These are phyloP conservation scores for Campaea margaritaria DNA, from an alignment of 2,888 invertebrate genomes.

Conservation along the genomic window DNA sequence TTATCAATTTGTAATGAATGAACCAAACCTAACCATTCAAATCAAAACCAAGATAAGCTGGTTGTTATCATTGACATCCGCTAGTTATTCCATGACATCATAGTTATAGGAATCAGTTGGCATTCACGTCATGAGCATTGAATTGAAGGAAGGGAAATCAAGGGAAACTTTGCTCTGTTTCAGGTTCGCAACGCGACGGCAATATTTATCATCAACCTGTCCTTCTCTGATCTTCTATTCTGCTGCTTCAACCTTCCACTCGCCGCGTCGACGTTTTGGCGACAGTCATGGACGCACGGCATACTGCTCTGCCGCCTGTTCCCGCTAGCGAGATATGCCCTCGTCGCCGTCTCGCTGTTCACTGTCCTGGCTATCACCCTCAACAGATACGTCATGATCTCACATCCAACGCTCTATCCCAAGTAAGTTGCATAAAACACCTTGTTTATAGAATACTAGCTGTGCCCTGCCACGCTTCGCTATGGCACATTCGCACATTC, in stretches of 20 bases:
- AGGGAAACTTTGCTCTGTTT: conserved; percentile 38
- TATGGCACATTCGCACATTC: too few relatives aligned
- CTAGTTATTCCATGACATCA: conserved; percentile 17
- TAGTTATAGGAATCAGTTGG: not conserved
- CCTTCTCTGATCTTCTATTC: conserved; percentile 91
- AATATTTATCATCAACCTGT: conserved; percentile 93
- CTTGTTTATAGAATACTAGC: not conserved
- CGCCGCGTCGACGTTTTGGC: conserved; percentile 90
- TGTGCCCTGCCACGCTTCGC: too few relatives aligned
- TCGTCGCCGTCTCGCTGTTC: conserved; percentile 92
- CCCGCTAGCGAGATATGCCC: conserved; percentile 89
- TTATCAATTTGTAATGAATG: conserved; percentile 16
- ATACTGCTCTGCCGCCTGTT: conserved; percentile 88
- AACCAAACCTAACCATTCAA: conserved; percentile 5
- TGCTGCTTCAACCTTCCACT: conserved; percentile 93
- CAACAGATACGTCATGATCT: conserved; percentile 93
- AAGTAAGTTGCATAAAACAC: conserved; percentile 83
- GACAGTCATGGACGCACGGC: conserved; percentile 89
- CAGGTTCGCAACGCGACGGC: conserved; percentile 93
- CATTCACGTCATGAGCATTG: not conserved
- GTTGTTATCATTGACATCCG: conserved; percentile 28
- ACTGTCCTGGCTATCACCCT: conserved; percentile 92
- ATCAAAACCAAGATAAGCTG: conserved; percentile 18
- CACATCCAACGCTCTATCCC: conserved; percentile 91
- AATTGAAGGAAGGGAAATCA: not conserved